These are phyloP conservation scores for Agelas oroides DNA, from an alignment of 37 sponge, comb jelly and placozoan genomes.

Conservation along the genomic window DNA sequence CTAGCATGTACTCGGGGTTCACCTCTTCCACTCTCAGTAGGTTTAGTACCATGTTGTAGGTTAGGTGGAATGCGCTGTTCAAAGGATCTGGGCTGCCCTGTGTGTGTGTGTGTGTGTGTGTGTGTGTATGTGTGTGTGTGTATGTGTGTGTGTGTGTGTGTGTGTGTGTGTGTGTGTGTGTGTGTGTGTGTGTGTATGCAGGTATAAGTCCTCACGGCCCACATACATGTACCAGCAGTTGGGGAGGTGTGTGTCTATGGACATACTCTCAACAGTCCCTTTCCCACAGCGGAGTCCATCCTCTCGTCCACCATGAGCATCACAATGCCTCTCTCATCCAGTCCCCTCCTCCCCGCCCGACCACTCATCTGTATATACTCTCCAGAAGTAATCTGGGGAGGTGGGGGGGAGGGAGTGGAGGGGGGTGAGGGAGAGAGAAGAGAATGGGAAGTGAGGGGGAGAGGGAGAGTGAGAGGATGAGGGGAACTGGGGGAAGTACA, in stretches of 20 bases:
- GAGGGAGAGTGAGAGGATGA: too few species aligned
- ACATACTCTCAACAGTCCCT: conserved; percentile 70
- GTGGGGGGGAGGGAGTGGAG: not conserved
- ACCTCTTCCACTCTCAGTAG: conserved; percentile 97
- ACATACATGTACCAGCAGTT: too few species aligned
- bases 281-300: conserved; percentile 94
- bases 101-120: not conserved
- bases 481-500: too few species aligned
- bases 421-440: not conserved
- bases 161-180: not conserved
- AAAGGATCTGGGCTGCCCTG: conserved; percentile 95
- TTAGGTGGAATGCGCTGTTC: conserved; percentile 97
- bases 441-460: not conserved
- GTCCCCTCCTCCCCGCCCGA: conserved; percentile 94
- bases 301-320: conserved; percentile 96
- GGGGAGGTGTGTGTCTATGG: not conserved
- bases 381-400: conserved; percentile 88
- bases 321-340: conserved; percentile 97
- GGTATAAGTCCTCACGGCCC: too few species aligned
- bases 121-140: not conserved
- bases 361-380: conserved; percentile 99
- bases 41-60: conserved; percentile 99
- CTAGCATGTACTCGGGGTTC: conserved; percentile 98
- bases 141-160: not conserved
- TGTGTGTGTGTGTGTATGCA: not conserved